Evolutionary conservation across 2,113 vertebrate genomes (phyloP), one percentile per base, ranked within the genome.

Genomic region (Podarcis cretensis): DNA sequence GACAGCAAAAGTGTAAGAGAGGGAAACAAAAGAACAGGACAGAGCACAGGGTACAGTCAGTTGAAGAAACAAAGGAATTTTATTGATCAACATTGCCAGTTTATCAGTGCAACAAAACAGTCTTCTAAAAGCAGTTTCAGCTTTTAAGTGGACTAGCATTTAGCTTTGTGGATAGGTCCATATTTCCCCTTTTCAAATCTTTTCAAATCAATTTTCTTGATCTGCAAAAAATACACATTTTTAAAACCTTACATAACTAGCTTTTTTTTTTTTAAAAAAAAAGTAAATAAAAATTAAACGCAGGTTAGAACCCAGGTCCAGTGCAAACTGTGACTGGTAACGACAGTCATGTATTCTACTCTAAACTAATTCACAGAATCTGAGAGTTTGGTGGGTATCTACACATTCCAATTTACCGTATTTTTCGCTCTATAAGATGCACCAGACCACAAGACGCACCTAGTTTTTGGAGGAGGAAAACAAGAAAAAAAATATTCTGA

Each of bases 1-100:
- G 94, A 96, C 90, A 97, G 96, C 96, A 92, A 92, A 95, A 95
- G 88, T 48, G 76, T 94, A 89, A 92, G 90, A 95, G 89, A 96
- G 89, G 93, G 88, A 95, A 92, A 95, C 87, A 95, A 90, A 97
- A 89, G 97, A 96, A 97, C 59, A 97, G 96, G 96, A 96, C 92
- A 97, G 96, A 96, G 66, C 92, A 96, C 0, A 94, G 96, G 92
- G 92, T 80, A 96, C 79, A 91, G 87, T 96, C 96, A 97, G 92
- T 95, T 88, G 89, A 95, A 93, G 91, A 89, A 97, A 94, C 77
- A 94, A 23, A 69, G 5, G 89, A n/a, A 82, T 93, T 88, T 75
- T 6, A 81, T 83, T 91, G 88, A 66, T 93, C 89, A 69, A 93
- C 90, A 89, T 77, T 92, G 87, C 75, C 71, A 86, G 83, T 83